Conservation (phyloP, 2,113 vertebrate species). For the Myotis davidii region DNA sequence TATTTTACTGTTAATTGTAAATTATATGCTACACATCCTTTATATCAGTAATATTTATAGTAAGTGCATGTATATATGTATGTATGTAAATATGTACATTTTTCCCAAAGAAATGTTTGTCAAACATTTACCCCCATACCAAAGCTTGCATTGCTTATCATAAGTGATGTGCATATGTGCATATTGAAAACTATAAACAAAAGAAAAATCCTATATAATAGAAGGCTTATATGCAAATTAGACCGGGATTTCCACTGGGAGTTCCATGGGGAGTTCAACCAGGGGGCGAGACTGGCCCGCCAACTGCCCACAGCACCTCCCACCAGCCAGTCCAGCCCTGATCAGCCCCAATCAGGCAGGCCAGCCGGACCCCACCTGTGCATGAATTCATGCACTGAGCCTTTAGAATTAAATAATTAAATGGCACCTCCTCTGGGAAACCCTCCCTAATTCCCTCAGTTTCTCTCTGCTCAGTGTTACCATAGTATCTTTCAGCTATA, state of each 20-base stretch:
- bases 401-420: neutral
- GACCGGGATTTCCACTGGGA: too few species aligned
- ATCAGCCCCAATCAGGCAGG: too few species aligned
- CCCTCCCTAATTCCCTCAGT: neutral
- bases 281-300: too few species aligned
- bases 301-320: too few species aligned
- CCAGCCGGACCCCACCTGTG: too few species aligned
- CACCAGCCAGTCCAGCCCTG: too few species aligned
- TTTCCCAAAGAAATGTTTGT: neutral
- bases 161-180: neutral
- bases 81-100: neutral
- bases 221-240: too few species aligned
- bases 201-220: neutral
- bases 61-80: neutral
- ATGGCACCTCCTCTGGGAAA: neutral
- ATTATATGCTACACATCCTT: neutral
- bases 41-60: neutral
- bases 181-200: slow-evolving; percentile 11
- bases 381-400: too few species aligned
- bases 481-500: neutral
- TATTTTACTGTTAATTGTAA: neutral
- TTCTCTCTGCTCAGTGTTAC: neutral
- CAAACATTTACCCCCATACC: neutral
- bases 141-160: neutral
- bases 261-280: too few species aligned